Conservation (phyloP, 2,888 invertebrate genomes). For the Diarsia brunnea region DNA sequence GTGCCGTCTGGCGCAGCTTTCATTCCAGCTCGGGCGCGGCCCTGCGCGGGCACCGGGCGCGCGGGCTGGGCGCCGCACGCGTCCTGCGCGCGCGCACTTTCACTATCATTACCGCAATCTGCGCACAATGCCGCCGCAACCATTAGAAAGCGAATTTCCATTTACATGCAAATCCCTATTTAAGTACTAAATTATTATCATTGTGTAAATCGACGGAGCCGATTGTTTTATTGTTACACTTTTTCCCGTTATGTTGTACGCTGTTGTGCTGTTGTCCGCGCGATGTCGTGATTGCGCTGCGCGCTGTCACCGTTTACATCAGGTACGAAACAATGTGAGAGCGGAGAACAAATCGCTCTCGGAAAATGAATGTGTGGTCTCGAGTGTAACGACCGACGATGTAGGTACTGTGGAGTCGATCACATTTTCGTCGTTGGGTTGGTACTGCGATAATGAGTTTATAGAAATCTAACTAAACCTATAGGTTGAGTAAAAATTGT, state of each 20-base stretch:
- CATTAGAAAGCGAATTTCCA: slow-evolving; percentile 86
- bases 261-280: slow-evolving; percentile 27
- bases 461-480: not conserved
- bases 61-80: slow-evolving; percentile 49
- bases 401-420: not conserved
- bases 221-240: slow-evolving; percentile 74
- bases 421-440: not conserved
- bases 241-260: slow-evolving; percentile 64
- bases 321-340: slow-evolving; percentile 42
- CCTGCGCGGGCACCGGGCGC: slow-evolving; percentile 23
- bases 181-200: slow-evolving; percentile 70
- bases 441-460: not conserved
- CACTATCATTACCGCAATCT: slow-evolving; percentile 78
- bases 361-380: slow-evolving; percentile 11
- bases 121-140: slow-evolving; percentile 72
- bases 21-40: slow-evolving; percentile 26
- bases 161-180: slow-evolving; percentile 82
- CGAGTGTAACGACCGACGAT: not conserved
- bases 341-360: slow-evolving; percentile 14
- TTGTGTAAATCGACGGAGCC: slow-evolving; percentile 66
- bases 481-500: too few species aligned
- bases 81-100: slow-evolving; percentile 79
- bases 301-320: slow-evolving; percentile 24
- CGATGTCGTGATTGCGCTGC: slow-evolving; percentile 8
- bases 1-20: slow-evolving; percentile 6